Base-by-base conservation (phyloP, 2,113 vertebrate species). In the Rattus rattus region DNA sequence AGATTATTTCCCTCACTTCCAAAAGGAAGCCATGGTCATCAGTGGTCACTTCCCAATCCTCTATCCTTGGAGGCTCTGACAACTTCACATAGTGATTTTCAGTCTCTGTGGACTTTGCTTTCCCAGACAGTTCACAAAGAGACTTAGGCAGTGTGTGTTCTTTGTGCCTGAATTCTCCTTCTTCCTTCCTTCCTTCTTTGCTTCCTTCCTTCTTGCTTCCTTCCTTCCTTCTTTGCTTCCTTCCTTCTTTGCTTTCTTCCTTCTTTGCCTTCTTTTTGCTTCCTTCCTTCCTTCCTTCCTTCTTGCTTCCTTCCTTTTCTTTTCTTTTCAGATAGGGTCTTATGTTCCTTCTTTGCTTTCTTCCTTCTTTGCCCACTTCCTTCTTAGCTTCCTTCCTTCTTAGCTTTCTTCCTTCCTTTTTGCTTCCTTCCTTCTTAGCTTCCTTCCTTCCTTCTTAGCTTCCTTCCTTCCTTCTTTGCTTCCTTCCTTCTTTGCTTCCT, bases 71-170 rank as follows among this genome's bases (percentile, higher is more conserved):
- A 79, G 26, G 24, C 52, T 59, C 22, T 52, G n/a, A n/a, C n/a
- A 96, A 86, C 43, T 67, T 65, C 72, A 95, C 26, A 56, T 54
- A 12, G 43, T 3, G 69, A 75, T 24, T 92, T 70, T 88, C 49
- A 61, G 26, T 88, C 76, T 90, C 65, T 91, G 26, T 80, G 75
- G 75, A 80, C 87, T 92, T 90, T 63, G 90, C 63, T 84, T 17
- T 84, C 91, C 24, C 86, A 97, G 92, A 95, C 69, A 90, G 85
- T 94, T 96, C 52, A 85, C 52, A 52, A 39, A 80, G 80, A 67
- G 36, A 84, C 56, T 92, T 54, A 92, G 61, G 91, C 28, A 67
- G 36, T 13, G 0, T 76, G 28, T 87, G 26, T 22, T 87, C 73
- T 61, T 75, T 67, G 33, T 92, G 72, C 63, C 49, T 61, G 12